Evolutionary conservation across 2,888 invertebrate genomes (phyloP).

Genomic region (Plemyria rubiginata): DNA sequence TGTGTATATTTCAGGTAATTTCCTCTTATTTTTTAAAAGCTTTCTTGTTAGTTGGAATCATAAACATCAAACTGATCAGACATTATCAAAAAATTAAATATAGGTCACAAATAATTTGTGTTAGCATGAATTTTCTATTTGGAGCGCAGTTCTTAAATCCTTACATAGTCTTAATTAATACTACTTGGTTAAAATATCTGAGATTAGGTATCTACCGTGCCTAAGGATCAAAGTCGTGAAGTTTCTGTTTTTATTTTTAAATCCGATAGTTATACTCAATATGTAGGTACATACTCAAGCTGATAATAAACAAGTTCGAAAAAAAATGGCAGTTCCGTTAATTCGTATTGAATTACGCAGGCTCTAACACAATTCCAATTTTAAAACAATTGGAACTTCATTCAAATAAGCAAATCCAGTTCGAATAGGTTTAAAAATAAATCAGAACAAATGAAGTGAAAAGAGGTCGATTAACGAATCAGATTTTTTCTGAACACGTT

Average conservation of each 20-base stretch:
- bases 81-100: no score
- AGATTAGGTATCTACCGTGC: no score
- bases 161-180: not conserved
- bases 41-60: constrained; percentile 33
- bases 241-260: no score
- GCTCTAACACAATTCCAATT: constrained; percentile 67
- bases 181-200: no score
- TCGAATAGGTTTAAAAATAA: constrained; percentile 53
- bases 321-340: constrained; percentile 66
- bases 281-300: no score
- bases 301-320: constrained; percentile 16
- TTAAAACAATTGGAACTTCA: constrained; percentile 58
- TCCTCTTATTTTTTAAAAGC: constrained; percentile 41
- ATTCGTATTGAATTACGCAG: constrained; percentile 82
- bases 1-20: constrained; percentile 73
- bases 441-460: constrained; percentile 79
- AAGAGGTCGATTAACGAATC: constrained; percentile 79
- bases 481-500: constrained; percentile 59
- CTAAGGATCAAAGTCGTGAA: no score
- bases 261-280: no score
- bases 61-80: constrained; percentile 13
- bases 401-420: constrained; percentile 70
- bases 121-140: not conserved
- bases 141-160: no score
- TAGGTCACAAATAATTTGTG: not conserved